Conservation (phyloP, 2,113 vertebrate species). For the Pygoscelis antarcticus region DNA sequence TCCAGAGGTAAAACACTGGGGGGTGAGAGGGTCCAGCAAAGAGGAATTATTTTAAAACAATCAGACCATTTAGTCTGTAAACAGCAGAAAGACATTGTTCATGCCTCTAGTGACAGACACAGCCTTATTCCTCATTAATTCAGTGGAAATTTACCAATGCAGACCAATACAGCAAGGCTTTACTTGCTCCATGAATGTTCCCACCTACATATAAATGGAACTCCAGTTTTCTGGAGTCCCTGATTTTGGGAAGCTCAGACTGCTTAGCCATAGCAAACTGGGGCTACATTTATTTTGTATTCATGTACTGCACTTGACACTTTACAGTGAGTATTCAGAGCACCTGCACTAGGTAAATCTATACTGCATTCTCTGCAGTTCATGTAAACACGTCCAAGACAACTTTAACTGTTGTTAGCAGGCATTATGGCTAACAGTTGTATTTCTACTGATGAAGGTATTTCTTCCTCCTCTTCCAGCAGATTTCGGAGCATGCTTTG, state of each 20-base stretch:
- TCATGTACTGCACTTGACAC: not conserved
- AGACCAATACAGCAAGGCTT: not conserved
- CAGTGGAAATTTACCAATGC: not conserved
- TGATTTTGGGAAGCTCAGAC: not conserved
- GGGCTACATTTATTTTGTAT: not conserved
- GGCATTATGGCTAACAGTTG: not conserved
- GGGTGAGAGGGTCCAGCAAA: not conserved
- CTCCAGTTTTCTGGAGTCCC: not conserved
- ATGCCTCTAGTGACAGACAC: not conserved
- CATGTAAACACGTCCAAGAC: not conserved
- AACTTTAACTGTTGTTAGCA: not conserved
- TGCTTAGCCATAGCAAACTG: not conserved
- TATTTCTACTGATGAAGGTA: not conserved
- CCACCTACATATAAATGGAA: not conserved
- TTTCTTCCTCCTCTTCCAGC: not conserved
- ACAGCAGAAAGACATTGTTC: not conserved
- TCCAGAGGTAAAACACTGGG: not conserved
- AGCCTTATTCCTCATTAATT: not conserved
- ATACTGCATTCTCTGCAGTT: not conserved
- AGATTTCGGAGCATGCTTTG: not conserved
- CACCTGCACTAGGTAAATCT: not conserved
- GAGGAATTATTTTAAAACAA: not conserved
- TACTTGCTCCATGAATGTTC: not conserved
- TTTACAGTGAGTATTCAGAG: not conserved
- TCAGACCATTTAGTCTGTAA: not conserved